Base-by-base conservation (phyloP, 2,113 vertebrate genomes). In the Chlamydotis undulata region DNA sequence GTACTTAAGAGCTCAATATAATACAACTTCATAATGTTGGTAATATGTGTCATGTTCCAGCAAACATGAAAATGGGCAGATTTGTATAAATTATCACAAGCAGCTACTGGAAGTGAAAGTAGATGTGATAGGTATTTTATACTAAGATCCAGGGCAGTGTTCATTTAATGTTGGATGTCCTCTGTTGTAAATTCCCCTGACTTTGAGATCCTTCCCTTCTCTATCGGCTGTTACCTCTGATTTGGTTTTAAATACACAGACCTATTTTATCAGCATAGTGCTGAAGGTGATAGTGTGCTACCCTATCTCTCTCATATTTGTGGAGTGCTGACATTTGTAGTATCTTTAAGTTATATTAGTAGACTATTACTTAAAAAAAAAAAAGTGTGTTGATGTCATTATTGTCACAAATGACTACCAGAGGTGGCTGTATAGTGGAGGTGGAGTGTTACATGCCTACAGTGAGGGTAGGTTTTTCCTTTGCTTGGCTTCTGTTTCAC, bases 51-150 rank as follows among this genome's bases (percentile, higher is more conserved):
- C 56, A 22, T 1, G 0, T 94, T 86, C 83, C 76, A 89, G 24
- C 69, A 74, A 78, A 81, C 68, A 39, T 76, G 70, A 88, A 88
- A 78, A 69, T 60, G 24, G 64, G 75, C 31, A 61, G 83, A 76
- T 82, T 85, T 87, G 19, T 82, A 15, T 89, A 55, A 89, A 91
- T 78, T 73, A 84, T 95, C 78, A 47, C 23, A 45, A 69, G 50
- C 65, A 94, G 70, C 83, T 96, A 71, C 69, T 93, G 53, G 67
- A 78, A 83, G 41, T 86, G 83, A 95, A 96, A 90, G 75, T 79
- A 83, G 50, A 79, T 89, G 56, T 74, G 60, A 64, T 37, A 71
- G 35, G 70, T 86, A 57, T 64, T 89, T 92, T 65, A 64, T 64
- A 52, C 31, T 41, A 63, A 64, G 53, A 70, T 75, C 52, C 52